Evolutionary conservation across 2,113 vertebrate genomes (phyloP).

Genomic region (Sprattus sprattus): DNA sequence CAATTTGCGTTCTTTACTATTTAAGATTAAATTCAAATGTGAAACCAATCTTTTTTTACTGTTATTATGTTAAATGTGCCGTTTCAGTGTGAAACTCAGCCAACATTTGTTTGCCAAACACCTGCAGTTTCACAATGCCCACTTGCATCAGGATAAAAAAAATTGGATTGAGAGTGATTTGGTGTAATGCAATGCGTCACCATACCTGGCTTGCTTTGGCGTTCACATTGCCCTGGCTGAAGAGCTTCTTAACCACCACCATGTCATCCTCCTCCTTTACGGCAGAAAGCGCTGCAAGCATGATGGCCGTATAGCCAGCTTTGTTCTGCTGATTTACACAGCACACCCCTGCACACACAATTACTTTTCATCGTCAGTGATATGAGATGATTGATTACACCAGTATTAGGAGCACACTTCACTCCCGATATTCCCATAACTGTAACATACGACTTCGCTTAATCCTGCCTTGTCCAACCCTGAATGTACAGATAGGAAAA

Average conservation of each 20-base stretch:
- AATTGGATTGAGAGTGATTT: conserved; percentile 32
- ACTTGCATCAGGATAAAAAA: background rate
- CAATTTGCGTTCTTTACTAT: background rate
- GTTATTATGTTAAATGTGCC: background rate
- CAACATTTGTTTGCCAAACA: background rate
- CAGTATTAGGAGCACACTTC: background rate
- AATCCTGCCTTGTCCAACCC: background rate
- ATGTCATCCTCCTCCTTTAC: conserved; percentile 82
- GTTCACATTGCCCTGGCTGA: conserved; percentile 85
- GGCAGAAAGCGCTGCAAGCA: conserved; percentile 86
- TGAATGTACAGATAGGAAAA: background rate
- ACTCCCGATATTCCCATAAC: background rate
- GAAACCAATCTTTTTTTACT: background rate
- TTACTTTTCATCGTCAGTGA: background rate
- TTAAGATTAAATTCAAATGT: background rate
- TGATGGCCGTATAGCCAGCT: conserved; percentile 92
- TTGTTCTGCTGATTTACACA: conserved; percentile 89
- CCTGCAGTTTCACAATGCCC: background rate
- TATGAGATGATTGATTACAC: background rate
- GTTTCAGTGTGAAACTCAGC: background rate
- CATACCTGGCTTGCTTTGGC: conserved; percentile 90
- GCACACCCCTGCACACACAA: conserved; percentile 75
- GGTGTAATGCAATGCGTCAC: background rate
- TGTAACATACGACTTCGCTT: background rate
- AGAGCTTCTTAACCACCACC: conserved; percentile 83